Conservation (phyloP, 1,140 invertebrate species). For the Neotoxoptera formosana region DNA sequence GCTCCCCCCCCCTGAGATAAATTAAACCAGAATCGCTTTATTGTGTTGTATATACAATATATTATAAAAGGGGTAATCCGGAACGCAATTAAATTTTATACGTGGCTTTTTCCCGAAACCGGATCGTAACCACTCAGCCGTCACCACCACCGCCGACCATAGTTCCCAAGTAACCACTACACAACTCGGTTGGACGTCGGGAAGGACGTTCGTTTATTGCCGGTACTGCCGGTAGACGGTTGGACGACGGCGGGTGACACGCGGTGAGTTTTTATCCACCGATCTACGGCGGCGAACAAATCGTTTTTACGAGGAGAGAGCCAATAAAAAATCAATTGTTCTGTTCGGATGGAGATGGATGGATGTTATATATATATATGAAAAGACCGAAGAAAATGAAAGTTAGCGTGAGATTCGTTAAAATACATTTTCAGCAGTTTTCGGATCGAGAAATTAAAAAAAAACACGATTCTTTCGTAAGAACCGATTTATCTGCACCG, state of each 20-base stretch:
- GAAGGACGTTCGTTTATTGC: too few relatives aligned
- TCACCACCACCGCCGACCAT: too few relatives aligned
- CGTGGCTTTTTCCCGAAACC: neutral
- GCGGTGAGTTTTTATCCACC: slow-evolving; percentile 21
- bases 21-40: slow-evolving; percentile 51
- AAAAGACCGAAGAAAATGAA: neutral
- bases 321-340: slow-evolving; percentile 41
- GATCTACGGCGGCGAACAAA: slow-evolving; percentile 18
- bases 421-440: neutral
- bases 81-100: slow-evolving; percentile 52
- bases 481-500: neutral
- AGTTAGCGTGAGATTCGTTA: neutral
- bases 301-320: slow-evolving; percentile 5
- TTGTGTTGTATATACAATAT: slow-evolving; percentile 15
- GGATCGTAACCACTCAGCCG: neutral
- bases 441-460: neutral
- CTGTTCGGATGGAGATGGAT: neutral
- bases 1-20: neutral
- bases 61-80: slow-evolving; percentile 45
- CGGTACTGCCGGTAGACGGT: neutral
- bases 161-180: too few relatives aligned
- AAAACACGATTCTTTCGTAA: neutral
- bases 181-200: neutral
- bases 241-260: neutral
- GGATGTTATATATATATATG: neutral